Evolutionary conservation across 2,888 invertebrate species (phyloP).

Genomic region (Gymnoscelis rufifasciata): DNA sequence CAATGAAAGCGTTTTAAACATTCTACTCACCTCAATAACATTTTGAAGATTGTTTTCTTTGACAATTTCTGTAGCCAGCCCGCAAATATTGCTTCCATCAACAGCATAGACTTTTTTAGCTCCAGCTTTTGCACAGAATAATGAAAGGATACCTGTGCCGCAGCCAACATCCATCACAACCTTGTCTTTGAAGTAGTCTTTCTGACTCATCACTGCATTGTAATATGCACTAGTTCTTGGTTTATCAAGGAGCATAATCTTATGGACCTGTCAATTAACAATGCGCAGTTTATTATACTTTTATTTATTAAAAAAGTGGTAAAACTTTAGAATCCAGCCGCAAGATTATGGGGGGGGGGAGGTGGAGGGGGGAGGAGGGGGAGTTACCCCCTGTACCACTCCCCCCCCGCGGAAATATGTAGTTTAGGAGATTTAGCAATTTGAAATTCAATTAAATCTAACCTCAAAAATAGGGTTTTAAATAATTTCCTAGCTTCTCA

Average conservation of each 20-base stretch:
- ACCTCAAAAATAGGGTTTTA: too few species aligned
- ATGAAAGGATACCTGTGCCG: conserved; percentile 92
- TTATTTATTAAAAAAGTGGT: too few species aligned
- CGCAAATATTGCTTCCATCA: conserved; percentile 86
- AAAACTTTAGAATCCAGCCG: too few species aligned
- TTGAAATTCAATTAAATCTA: too few species aligned
- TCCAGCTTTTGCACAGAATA: conserved; percentile 94
- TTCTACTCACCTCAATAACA: conserved; percentile 79
- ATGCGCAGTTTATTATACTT: not conserved
- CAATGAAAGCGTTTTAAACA: not conserved
- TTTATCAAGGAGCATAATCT: conserved; percentile 87
- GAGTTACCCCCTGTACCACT: too few species aligned
- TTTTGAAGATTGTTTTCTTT: conserved; percentile 84
- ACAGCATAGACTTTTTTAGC: conserved; percentile 91
- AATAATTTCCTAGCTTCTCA: too few species aligned
- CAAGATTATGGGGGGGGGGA: too few species aligned
- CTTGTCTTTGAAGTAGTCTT: conserved; percentile 85
- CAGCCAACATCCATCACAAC: conserved; percentile 91
- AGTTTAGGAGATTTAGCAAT: too few species aligned
- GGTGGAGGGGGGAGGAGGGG: too few species aligned
- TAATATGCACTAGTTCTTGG: conserved; percentile 88
- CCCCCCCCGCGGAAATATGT: too few species aligned
- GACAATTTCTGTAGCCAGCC: conserved; percentile 81
- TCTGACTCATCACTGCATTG: conserved; percentile 86
- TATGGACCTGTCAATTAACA: conserved; percentile 82